These are phyloP conservation scores for Drosophila falleni DNA, from an alignment of 2,888 invertebrate genomes.

Conservation along the genomic window DNA sequence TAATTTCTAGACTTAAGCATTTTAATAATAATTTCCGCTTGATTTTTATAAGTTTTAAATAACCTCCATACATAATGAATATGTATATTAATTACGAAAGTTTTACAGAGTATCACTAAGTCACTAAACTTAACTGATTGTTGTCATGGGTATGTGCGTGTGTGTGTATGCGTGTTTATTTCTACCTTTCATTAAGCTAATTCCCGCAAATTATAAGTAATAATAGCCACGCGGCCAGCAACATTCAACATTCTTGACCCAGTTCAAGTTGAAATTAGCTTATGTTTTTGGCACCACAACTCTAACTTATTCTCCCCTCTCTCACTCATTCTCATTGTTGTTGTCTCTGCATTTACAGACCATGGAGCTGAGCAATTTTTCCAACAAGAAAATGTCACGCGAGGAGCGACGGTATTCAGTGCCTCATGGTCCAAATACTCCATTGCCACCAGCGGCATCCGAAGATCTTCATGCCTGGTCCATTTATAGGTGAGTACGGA, in stretches of 20 bases:
- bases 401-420: conserved; percentile 95
- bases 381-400: conserved; percentile 86
- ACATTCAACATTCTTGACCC: conserved; percentile 75
- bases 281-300: conserved; percentile 55
- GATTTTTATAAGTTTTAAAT: not conserved
- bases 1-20: not conserved
- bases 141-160: conserved; percentile 18
- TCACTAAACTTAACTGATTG: conserved; percentile 33
- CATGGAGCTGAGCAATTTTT: conserved; percentile 85
- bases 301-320: conserved; percentile 40
- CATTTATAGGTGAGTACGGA: conserved; percentile 90
- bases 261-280: conserved; percentile 67
- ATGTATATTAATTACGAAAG: not conserved
- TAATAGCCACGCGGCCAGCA: conserved; percentile 52
- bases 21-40: not conserved
- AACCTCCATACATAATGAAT: too few species aligned
- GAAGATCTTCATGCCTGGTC: conserved; percentile 98
- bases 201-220: conserved; percentile 77
- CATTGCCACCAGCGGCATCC: conserved; percentile 91
- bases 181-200: conserved; percentile 73
- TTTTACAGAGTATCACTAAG: conserved; percentile 17
- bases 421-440: conserved; percentile 92
- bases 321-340: conserved; percentile 18
- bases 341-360: conserved; percentile 68
- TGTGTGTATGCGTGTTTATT: conserved; percentile 22